Base-by-base conservation (phyloP, 2,797 vertebrate genomes). In the Perodicticus potto region DNA sequence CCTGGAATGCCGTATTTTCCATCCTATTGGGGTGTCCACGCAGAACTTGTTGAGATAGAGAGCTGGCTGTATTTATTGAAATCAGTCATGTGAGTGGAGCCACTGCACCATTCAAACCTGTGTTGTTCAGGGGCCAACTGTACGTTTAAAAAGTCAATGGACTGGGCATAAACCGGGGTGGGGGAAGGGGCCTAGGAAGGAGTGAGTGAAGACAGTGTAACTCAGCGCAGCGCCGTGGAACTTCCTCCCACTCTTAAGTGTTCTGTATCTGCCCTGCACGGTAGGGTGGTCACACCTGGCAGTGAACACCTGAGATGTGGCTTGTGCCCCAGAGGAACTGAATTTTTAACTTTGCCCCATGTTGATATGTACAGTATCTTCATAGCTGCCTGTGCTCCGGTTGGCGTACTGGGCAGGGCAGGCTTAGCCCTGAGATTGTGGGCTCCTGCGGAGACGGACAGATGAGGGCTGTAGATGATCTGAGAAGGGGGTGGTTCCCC, bases 231-330 rank as follows among this genome's bases (percentile, higher is more conserved):
- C 5, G 8, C 6, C 6, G 34, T 3, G 7, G 34, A 57, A 34
- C 29, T 11, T 29, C 32, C 34, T 37, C 10, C 37, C 16, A 0
- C 1, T 17, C 32, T 10, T 7, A 3, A 0, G 10, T 45, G 45
- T 1, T 7, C 6, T 2, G 0, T 3, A 1, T 1, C 40, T 67
- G 12, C 20, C 5, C 37, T 6, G 19, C 32, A 1, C 16, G 16
- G 74, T 45, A 3, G 20, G 16, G 22, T 53, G 13, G 43, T 17
- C 23, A 22, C 49, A 7, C 53, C 32, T 69, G n/a, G 14, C 45
- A 27, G 10, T 10, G 8, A 23, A 49, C 45, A 19, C 7, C 20
- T 32, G 7, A 40, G 22, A 23, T 23, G 37, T 23, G 70, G 20
- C 55, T 34, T 53, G n/a, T 55, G n/a, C n/a, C 34, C 8, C 49